phyloP scores from a whole-genome alignment of 2,797 vertebrate genomes.

The Hoplostethus mediterraneus region DNA sequence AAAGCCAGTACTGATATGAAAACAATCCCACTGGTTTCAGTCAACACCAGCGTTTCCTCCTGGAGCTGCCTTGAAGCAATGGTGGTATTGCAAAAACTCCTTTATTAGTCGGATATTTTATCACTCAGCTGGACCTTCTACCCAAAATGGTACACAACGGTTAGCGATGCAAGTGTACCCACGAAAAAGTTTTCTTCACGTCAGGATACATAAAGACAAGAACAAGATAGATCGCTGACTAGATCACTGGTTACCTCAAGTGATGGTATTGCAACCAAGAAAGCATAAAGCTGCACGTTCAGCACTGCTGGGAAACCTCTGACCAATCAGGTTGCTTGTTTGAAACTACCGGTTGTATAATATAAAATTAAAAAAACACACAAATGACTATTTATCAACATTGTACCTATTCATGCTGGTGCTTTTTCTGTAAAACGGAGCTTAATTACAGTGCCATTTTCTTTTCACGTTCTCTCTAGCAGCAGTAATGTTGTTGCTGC shows the following conservation, averaged over 20 bases:
- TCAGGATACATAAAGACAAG: not conserved
- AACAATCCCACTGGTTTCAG: not conserved
- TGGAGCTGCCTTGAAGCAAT: too few species aligned
- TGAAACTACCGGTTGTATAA: too few species aligned
- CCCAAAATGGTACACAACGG: too few species aligned
- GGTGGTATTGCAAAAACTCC: too few species aligned
- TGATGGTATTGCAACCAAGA: too few species aligned
- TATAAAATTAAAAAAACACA: too few species aligned
- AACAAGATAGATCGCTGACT: not conserved
- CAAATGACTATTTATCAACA: too few species aligned
- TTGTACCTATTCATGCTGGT: too few species aligned
- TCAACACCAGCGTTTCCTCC: not conserved
- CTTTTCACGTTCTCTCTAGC: not conserved
- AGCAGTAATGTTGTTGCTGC: constrained; percentile 3
- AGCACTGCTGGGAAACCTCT: not conserved
- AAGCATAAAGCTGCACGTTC: not conserved
- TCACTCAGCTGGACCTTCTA: too few species aligned
- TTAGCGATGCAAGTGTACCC: not conserved
- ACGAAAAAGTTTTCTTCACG: not conserved
- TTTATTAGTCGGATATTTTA: too few species aligned
- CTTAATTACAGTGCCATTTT: not conserved
- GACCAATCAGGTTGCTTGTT: not conserved
- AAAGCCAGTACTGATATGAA: not conserved
- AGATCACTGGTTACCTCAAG: not conserved
- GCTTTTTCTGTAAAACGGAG: not conserved